Evolutionary conservation across 2,888 invertebrate genomes (phyloP).

Genomic region (Leptopilina syphax): DNA sequence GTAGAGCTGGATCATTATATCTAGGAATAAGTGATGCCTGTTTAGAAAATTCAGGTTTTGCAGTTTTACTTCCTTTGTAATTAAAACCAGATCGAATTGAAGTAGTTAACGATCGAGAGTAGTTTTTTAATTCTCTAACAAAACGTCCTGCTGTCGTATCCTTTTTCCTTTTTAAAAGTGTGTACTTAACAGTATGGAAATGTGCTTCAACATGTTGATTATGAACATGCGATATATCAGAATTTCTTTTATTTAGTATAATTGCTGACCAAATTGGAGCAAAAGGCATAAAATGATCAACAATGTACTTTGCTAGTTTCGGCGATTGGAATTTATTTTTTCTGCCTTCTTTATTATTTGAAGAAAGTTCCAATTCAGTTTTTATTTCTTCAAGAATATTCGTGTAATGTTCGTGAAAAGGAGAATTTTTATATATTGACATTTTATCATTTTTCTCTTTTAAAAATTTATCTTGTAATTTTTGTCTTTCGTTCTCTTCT

Average conservation of each 20-base stretch:
- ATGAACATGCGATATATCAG: neutral
- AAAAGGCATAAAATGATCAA: slow-evolving; percentile 2
- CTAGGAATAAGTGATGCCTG: neutral
- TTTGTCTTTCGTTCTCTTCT: neutral
- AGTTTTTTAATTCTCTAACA: neutral
- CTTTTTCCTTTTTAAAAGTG: neutral
- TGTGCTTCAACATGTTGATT: neutral
- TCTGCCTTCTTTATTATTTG: neutral
- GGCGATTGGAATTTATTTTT: neutral
- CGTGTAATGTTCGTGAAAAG: neutral
- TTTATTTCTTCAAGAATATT: neutral
- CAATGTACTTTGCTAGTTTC: neutral
- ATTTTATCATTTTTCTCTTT: neutral
- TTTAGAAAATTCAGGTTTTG: neutral
- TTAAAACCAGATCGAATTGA: neutral
- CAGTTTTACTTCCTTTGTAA: neutral
- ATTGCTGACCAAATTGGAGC: slow-evolving; percentile 1
- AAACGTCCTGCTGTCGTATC: neutral
- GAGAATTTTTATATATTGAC: slow-evolving; percentile 6
- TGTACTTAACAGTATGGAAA: neutral
- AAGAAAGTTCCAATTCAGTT: too few relatives aligned
- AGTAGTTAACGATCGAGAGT: neutral
- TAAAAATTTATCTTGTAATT: neutral
- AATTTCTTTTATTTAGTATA: neutral
- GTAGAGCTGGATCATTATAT: neutral